These are phyloP conservation scores for Toxotes chatareus DNA, from an alignment of 2,113 vertebrate genomes.

Conservation along the genomic window DNA sequence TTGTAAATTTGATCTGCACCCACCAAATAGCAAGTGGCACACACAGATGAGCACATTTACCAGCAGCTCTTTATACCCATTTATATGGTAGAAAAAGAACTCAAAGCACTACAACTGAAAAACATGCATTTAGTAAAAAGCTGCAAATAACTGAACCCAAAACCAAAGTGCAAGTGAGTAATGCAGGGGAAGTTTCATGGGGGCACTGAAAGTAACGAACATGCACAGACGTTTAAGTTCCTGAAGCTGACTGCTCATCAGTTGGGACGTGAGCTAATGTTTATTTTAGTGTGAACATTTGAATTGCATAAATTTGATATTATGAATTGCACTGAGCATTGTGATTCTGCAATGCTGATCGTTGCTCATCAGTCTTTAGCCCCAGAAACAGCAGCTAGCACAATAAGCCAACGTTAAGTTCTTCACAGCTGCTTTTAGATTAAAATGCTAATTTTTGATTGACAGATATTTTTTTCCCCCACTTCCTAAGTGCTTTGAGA, in stretches of 20 bases:
- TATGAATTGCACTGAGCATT: background rate
- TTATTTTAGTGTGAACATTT: background rate
- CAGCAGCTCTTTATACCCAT: conserved; percentile 26
- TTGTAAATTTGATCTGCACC: conserved; percentile 64
- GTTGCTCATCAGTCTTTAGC: background rate
- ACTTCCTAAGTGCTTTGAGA: too few relatives aligned
- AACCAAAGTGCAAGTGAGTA: background rate
- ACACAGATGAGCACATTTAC: conserved; percentile 47
- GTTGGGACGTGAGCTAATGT: background rate
- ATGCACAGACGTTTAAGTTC: too few relatives aligned
- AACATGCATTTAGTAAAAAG: background rate
- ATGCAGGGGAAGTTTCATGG: background rate
- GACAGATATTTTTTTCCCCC: too few relatives aligned
- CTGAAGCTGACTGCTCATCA: background rate
- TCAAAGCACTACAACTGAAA: background rate
- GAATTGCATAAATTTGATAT: background rate
- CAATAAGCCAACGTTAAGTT: background rate
- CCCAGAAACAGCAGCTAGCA: too few relatives aligned
- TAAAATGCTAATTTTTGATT: background rate
- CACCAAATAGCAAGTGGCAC: conserved; percentile 50
- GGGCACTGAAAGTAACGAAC: background rate
- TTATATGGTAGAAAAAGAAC: background rate
- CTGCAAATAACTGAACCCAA: background rate
- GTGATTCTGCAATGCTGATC: too few relatives aligned
- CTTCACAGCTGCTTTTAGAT: background rate